Evolutionary conservation across 2,888 invertebrate genomes (phyloP).

Genomic region (Pristionchus japonicus): DNA sequence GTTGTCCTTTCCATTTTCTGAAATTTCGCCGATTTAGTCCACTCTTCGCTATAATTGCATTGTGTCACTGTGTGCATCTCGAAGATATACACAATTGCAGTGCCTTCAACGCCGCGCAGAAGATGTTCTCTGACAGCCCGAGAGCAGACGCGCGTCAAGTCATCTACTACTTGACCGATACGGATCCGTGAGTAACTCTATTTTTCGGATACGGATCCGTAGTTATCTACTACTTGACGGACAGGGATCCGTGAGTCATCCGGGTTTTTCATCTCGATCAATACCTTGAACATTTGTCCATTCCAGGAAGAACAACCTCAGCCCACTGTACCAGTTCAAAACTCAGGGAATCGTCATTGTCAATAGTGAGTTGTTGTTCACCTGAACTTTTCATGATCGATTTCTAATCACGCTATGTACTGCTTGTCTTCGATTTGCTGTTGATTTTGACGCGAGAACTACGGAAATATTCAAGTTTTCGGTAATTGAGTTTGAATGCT

Average conservation of each 20-base stretch:
- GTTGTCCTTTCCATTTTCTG: no score
- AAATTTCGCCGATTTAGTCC: no score
- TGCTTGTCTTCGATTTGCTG: no score
- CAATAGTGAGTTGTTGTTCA: background rate
- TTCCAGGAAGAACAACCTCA: background rate
- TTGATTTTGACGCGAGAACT: no score
- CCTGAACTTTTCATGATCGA: no score
- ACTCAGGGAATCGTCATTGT: background rate
- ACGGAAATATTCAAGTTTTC: no score
- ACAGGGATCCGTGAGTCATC: no score
- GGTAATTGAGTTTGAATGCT: background rate
- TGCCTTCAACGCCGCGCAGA: background rate
- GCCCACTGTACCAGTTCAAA: background rate
- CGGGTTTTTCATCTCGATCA: no score
- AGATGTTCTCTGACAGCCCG: background rate
- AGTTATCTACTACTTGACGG: no score
- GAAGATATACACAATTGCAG: background rate
- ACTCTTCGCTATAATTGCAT: no score
- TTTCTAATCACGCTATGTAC: no score
- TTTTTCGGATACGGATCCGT: background rate
- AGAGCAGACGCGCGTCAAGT: background rate
- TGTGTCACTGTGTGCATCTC: no score
- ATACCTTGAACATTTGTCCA: background rate
- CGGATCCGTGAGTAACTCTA: background rate
- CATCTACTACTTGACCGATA: background rate